Evolutionary conservation across 2,113 vertebrate genomes (phyloP).

Genomic region (Muscicapa adusta): DNA sequence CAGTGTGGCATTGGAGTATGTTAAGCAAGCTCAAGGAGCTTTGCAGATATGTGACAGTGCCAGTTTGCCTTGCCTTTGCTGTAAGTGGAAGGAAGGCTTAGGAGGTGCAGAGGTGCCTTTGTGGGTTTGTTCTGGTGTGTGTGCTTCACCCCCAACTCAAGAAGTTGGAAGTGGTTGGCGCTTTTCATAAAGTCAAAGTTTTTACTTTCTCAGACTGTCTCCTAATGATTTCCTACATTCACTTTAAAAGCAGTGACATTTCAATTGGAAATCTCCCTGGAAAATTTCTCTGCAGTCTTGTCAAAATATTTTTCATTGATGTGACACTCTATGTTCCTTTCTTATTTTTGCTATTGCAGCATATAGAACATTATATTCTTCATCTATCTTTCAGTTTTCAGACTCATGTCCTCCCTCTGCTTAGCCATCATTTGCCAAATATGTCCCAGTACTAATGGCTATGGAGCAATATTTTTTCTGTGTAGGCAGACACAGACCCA

Average conservation of each 20-base stretch:
- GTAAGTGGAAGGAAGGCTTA: rapidly evolving
- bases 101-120: background rate
- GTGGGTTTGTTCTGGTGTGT: background rate
- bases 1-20: rapidly evolving
- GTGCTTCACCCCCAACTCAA: background rate
- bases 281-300: background rate
- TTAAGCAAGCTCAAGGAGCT: background rate
- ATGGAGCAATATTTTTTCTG: background rate
- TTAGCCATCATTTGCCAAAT: background rate
- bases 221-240: background rate
- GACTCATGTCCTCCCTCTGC: background rate
- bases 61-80: background rate
- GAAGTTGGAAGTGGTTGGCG: background rate
- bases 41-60: background rate
- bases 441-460: background rate
- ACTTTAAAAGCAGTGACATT: background rate
- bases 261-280: background rate
- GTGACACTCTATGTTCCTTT: background rate
- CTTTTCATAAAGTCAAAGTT: background rate
- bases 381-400: background rate
- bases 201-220: background rate
- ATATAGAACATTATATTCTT: background rate
- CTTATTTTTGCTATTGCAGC: constrained; percentile 7
- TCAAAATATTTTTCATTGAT: constrained; percentile 52
- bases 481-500: background rate